Evolutionary conservation across 2,797 vertebrate genomes (phyloP).

Genomic region (Pogoniulus pusillus): DNA sequence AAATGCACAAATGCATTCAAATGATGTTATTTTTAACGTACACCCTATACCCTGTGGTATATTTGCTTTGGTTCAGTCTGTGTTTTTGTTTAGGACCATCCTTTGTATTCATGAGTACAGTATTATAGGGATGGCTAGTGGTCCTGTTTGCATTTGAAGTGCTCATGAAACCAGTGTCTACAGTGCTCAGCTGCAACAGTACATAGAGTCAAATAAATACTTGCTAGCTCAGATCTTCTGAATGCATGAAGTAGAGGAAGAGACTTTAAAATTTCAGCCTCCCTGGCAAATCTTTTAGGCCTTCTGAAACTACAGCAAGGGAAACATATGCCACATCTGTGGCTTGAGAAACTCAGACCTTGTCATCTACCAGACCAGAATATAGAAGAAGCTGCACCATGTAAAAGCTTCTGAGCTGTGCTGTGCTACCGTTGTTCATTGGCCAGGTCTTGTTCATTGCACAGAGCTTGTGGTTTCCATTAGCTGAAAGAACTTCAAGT

Average conservation of each 20-base stretch:
- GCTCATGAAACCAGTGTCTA: neutral
- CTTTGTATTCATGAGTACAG: neutral
- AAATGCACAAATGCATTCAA: neutral
- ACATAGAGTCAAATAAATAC: neutral
- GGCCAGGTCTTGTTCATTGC: neutral
- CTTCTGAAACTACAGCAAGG: neutral
- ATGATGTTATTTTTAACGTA: neutral
- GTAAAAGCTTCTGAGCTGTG: neutral
- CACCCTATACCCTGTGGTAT: neutral
- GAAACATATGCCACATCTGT: fast-evolving
- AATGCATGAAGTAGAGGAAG: neutral
- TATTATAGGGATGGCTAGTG: neutral
- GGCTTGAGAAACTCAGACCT: neutral
- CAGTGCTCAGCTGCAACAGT: neutral
- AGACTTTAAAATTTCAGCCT: neutral
- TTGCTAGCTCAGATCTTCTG: neutral
- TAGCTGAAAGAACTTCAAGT: neutral
- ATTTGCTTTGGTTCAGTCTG: neutral
- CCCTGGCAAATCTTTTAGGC: neutral
- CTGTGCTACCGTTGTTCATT: neutral
- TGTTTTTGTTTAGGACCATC: neutral
- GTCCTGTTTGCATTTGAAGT: neutral
- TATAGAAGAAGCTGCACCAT: neutral
- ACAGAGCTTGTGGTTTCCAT: neutral
- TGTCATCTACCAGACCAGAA: neutral